These are phyloP conservation scores for Brachypterus glaber DNA, from an alignment of 2,888 invertebrate genomes.

Conservation along the genomic window DNA sequence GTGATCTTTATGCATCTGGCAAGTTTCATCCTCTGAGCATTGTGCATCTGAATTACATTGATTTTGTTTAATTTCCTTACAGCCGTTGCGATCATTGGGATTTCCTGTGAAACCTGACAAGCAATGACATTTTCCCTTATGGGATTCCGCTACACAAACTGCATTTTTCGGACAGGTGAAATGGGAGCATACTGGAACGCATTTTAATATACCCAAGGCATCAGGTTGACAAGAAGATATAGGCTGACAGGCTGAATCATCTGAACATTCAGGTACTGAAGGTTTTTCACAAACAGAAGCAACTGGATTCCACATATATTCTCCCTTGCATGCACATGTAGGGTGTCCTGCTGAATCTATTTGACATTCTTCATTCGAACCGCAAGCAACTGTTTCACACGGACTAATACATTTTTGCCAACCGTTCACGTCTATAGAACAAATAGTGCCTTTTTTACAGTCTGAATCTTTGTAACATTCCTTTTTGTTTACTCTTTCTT, in stretches of 20 bases:
- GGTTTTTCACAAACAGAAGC: slow-evolving; percentile 77
- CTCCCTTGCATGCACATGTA: slow-evolving; percentile 68
- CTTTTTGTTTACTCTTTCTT: slow-evolving; percentile 48
- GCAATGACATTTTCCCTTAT: slow-evolving; percentile 76
- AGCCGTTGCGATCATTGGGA: slow-evolving; percentile 84
- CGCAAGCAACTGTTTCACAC: slow-evolving; percentile 72
- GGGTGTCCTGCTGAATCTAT: slow-evolving; percentile 58
- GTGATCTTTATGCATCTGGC: slow-evolving; percentile 49
- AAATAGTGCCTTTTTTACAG: slow-evolving; percentile 62
- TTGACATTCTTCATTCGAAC: slow-evolving; percentile 71
- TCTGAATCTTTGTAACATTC: slow-evolving; percentile 62
- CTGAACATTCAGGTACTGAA: slow-evolving; percentile 70
- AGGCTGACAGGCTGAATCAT: slow-evolving; percentile 60
- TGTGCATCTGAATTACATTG: slow-evolving; percentile 71
- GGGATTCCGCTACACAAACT: slow-evolving; percentile 63
- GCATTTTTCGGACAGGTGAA: slow-evolving; percentile 81
- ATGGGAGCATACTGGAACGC: slow-evolving; percentile 64
- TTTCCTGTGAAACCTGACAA: slow-evolving; percentile 76
- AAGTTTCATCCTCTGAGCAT: slow-evolving; percentile 74
- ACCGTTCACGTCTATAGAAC: slow-evolving; percentile 55
- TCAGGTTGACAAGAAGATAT: slow-evolving; percentile 71
- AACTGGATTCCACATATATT: slow-evolving; percentile 76
- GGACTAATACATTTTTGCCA: slow-evolving; percentile 64
- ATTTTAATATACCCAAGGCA: slow-evolving; percentile 75
- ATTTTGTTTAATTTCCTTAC: slow-evolving; percentile 60